A percentile compares a stretch with the other conserved stretches of the same genome.
Evolutionary conservation across 2,113 vertebrate genomes (phyloP).

Genomic region (Ginglymostoma cirratum): DNA sequence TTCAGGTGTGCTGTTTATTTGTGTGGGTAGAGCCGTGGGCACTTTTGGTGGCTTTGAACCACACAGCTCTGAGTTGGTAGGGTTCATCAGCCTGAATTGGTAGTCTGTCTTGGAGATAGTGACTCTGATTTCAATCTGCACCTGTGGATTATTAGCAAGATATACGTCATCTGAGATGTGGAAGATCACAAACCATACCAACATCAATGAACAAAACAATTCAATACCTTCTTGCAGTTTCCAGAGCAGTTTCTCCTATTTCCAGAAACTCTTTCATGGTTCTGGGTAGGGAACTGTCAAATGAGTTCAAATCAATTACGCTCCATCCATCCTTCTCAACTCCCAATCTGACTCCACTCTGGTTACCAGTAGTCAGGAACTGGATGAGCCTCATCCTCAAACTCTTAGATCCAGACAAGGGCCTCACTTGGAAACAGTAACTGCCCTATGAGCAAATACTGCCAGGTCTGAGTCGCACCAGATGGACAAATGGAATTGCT

Average conservation of each 20-base stretch:
- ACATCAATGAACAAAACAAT: background rate
- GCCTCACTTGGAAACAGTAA: slow-evolving; percentile 14
- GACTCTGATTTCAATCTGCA: too few relatives aligned
- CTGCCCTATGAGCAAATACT: background rate
- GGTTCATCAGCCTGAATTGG: too few relatives aligned
- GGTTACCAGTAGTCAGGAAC: slow-evolving; percentile 55
- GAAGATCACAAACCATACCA: too few relatives aligned
- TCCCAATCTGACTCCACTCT: slow-evolving; percentile 59
- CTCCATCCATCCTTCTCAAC: slow-evolving; percentile 56
- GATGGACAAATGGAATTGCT: background rate
- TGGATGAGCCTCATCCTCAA: slow-evolving; percentile 73
- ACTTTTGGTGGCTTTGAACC: too few relatives aligned
- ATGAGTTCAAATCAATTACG: slow-evolving; percentile 73
- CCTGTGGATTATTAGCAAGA: too few relatives aligned
- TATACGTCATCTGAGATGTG: too few relatives aligned
- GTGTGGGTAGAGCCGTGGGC: too few relatives aligned
- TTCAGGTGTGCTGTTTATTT: too few relatives aligned
- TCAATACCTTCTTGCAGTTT: slow-evolving; percentile 60
- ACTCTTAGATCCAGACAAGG: background rate
- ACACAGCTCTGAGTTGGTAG: too few relatives aligned
- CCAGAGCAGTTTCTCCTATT: slow-evolving; percentile 60
- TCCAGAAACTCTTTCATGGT: slow-evolving; percentile 73
- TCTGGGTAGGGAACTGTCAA: slow-evolving; percentile 69
- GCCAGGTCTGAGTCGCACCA: background rate
- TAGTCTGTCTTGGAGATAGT: too few relatives aligned